Conservation (phyloP, 2,113 vertebrate species). For the Apodemus sylvaticus region DNA sequence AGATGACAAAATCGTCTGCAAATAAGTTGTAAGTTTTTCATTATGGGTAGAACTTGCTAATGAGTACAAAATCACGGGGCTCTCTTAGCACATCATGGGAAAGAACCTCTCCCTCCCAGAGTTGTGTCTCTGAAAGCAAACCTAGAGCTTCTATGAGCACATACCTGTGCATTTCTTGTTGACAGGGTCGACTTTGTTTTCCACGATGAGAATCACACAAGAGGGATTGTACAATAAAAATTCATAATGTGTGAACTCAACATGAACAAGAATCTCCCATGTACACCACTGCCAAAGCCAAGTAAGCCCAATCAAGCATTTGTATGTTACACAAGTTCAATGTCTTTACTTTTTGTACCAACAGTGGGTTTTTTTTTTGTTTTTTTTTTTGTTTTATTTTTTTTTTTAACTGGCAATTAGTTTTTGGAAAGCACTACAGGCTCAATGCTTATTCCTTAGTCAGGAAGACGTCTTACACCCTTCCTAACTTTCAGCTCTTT, state of each 20-base stretch:
- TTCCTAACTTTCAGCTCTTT: not conserved
- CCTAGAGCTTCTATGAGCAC: not conserved
- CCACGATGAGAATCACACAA: not conserved
- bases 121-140: not conserved
- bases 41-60: conserved; percentile 69
- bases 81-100: not conserved
- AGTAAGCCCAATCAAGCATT: not conserved
- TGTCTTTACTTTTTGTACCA: not conserved
- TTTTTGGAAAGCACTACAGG: not conserved
- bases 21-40: conserved; percentile 69
- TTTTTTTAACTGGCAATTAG: not conserved
- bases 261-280: not conserved
- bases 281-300: not conserved
- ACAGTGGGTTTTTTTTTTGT: no score
- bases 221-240: not conserved
- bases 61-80: conserved; percentile 34
- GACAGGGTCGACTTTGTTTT: not conserved
- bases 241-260: not conserved
- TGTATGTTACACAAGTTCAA: not conserved
- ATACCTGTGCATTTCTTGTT: not conserved
- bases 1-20: conserved; percentile 60
- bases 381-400: not conserved
- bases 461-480: not conserved
- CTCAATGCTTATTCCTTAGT: not conserved
- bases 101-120: conserved; percentile 23